Conservation (phyloP, 2,888 invertebrate genomes). For the Epistrophe grossulariae region DNA sequence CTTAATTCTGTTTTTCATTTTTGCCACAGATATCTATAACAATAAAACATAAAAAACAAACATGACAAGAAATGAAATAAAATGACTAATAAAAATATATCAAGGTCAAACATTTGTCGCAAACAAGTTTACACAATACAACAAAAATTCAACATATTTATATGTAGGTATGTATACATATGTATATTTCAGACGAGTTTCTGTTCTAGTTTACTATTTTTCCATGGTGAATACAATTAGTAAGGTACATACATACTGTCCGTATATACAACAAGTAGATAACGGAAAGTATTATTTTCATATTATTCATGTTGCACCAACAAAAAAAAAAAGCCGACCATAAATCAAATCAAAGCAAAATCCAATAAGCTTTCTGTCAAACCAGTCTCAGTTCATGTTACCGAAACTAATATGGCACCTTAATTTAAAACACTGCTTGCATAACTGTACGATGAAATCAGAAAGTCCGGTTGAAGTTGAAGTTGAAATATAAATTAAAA, state of each 20-base stretch:
- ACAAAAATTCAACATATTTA: not conserved
- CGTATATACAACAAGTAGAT: too few relatives aligned
- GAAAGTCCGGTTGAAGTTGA: slow-evolving; percentile 57
- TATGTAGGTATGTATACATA: too few relatives aligned
- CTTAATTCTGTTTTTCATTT: too few relatives aligned
- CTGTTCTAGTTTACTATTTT: not conserved
- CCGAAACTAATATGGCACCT: slow-evolving; percentile 66
- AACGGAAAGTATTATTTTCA: not conserved
- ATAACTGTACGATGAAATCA: slow-evolving; percentile 46
- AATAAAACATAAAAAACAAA: too few relatives aligned
- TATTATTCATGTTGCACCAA: not conserved
- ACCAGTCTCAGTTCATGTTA: slow-evolving; percentile 61
- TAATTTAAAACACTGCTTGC: slow-evolving; percentile 50
- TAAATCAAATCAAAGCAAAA: slow-evolving; percentile 18
- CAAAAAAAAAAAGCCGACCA: not conserved
- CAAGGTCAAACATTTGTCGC: slow-evolving; percentile 16
- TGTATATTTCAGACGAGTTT: not conserved
- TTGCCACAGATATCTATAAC: too few relatives aligned
- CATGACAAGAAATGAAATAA: not conserved
- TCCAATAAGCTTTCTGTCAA: slow-evolving; percentile 13
- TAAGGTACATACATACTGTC: too few relatives aligned
- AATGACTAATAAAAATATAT: not conserved
- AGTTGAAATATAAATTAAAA: slow-evolving; percentile 12
- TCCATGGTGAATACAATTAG: too few relatives aligned
- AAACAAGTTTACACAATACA: not conserved